Base-by-base conservation (phyloP, 2,113 vertebrate genomes). In the crab-eating macaque (Macaca fascicularis) region DNA sequence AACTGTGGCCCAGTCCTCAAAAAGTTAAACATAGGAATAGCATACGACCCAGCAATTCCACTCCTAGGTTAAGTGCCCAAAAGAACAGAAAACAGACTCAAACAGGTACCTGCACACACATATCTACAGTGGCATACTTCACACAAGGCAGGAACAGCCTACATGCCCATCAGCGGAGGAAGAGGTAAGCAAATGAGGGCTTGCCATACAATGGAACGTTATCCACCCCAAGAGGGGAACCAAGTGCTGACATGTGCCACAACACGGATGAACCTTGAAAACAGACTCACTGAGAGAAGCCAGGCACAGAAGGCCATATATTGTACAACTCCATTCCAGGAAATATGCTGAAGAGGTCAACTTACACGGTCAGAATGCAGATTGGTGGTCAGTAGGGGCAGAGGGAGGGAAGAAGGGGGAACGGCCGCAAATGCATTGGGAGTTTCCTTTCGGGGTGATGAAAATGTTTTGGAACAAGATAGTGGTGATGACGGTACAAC, bases 61-160 rank as follows among this genome's bases (percentile, higher is more conserved):
- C 25, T 20, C 17, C 25, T 35, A 48, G 57, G 45, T 9, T 9
- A 61, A 48, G 9, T 20, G n/a, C 14, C 52, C 72, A 22, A 14
- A 20, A 69, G 67, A 48, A 23, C 19, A 17, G 6, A 19, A 38
- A n/a, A 17, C 25, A 8, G 23, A 0, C 40, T 45, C n/a, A 13
- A 1, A 17, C 23, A 38, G 4, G 40, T 9, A 1, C 3, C 1
- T 0, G 0, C 5, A 22, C 17, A 1, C 52, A 4, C 13, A 0
- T 0, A n/a, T 3, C 6, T n/a, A 8, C 1, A 2, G 2, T 14
- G 2, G 9, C 1, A 2, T 23, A 61, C 80, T 13, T 79, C 6
- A 22, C 14, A 0, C 2, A 16, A 64, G 59, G 32, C 0, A 12
- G 50, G 52, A 40, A 12, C 2, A 40, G 59, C 75, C 69, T 19